Evolutionary conservation across 2,888 invertebrate species (phyloP), one percentile per base, ranked within the genome.

Genomic region (Hylaea fasciaria): DNA sequence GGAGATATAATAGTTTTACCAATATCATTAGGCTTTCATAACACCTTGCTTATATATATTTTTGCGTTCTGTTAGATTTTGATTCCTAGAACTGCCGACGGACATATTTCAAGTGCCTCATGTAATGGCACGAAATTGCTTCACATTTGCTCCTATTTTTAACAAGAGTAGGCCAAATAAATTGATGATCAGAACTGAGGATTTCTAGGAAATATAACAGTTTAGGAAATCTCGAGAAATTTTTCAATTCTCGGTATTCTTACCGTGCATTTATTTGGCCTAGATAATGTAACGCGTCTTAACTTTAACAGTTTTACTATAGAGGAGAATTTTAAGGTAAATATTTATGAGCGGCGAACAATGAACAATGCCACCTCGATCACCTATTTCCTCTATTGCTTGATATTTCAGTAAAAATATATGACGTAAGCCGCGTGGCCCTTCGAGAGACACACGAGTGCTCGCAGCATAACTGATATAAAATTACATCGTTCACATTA

Each of bases 401-500:
- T 58, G 61, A 64, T 64, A 72, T 75, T 76, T 74, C 63, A 64
- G 70, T 70, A 70, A 74, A 73, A 77, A 74, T 70, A 73, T 52
- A 65, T 70, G 66, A 68, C 67, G 65, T 62, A 65, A 64, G 48
- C 45, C 55, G 57, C 59, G 57, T 54, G 57, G 66, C 59, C 67
- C 65, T 69, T 62, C 53, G 48, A 65, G 64, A 66, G 53, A 43
- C 43, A 56, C 14, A 32, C 22, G 43, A 35, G 48, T 54, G 47
- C 44, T 57, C 32, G 51, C 43, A 56, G 50, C 72, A 73, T 68
- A 72, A 76, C 76, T 73, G 80, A 84, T 83, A 82, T 81, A 82
- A 78, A 81, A 82, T 84, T 78, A 85, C 85, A 82, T 76, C 73
- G 80, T 70, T 73, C 68, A 71, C 76, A 77, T 83, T 76, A 81